Evolutionary conservation across 1,140 invertebrate species (phyloP), one percentile per base, ranked within the genome.

Genomic region (Papilio machaon): DNA sequence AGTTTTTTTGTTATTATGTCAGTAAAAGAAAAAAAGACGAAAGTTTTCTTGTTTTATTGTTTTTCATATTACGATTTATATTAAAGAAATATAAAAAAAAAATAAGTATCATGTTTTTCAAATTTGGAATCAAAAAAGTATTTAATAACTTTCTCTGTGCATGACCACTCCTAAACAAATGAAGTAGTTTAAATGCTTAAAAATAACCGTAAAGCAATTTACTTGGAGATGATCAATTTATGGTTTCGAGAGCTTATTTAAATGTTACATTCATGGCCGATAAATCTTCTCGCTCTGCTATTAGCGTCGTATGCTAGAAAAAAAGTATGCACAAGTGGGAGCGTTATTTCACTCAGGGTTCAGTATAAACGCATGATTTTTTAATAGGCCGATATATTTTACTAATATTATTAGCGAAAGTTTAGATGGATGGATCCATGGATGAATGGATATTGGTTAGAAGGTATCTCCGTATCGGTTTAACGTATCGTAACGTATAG

Each of bases 201-300:
- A 75, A 43, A 75, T 47, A 46, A 23, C 73, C 43, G 43, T 52
- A 73, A 73, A 73, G 73, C n/a, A 73, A 73, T 46, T 73, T 73
- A 43, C 73, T 46, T 73, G 38, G 73, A 46, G 73, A 73, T 46
- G 73, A 73, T 43, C 43, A 73, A 73, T 73, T 73, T 73, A 73
- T 73, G 73, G 43, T 73, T 54, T 70, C 64, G 30, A 70, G 64
- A 70, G 64, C 23, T 70, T 70, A 70, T 70, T 76, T 76, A 52
- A 76, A 76, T 49, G 74, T 76, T 49, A 76, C 47, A 76, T 76
- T 76, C 46, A 76, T 76, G 74, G 74, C 9, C 73, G 23, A 76
- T 76, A 76, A 76, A 76, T 76, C 74, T 76, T 54, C 74, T 76
- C 47, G 74, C 74, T 76, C 74, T 23, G 74, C 74, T 76, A 76